These are phyloP conservation scores for Sandelia bainsii DNA, from an alignment of 2,797 vertebrate species.

Conservation along the genomic window DNA sequence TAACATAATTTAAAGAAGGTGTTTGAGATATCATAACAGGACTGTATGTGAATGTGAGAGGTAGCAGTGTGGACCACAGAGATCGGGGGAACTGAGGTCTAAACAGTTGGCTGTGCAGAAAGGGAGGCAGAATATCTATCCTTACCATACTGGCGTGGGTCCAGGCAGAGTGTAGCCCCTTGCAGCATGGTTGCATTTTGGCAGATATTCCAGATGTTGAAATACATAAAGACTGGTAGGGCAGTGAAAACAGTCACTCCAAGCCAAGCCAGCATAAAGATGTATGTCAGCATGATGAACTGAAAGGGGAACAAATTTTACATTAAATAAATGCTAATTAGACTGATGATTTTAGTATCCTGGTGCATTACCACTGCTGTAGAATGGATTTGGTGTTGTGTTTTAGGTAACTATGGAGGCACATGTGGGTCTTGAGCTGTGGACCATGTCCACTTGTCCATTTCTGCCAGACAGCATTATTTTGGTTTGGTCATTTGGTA, in stretches of 20 bases:
- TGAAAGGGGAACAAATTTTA: slow-evolving; percentile 63
- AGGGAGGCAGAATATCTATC: neutral
- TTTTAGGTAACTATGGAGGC: neutral
- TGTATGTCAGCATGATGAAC: slow-evolving; percentile 99
- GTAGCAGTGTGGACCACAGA: neutral
- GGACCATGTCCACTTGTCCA: neutral
- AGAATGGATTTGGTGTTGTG: neutral
- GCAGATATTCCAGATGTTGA: slow-evolving; percentile 99
- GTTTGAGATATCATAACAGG: neutral
- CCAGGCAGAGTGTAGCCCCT: slow-evolving; percentile 92
- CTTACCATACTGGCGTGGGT: slow-evolving; percentile 97
- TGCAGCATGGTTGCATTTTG: slow-evolving; percentile 91
- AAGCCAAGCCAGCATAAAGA: slow-evolving; percentile 99
- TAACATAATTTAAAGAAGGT: neutral
- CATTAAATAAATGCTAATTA: neutral
- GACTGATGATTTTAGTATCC: neutral
- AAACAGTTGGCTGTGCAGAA: neutral
- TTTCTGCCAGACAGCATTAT: slow-evolving; percentile 1
- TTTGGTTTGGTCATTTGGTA: slow-evolving; percentile 16
- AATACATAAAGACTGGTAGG: slow-evolving; percentile 98
- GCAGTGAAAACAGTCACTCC: slow-evolving; percentile 97
- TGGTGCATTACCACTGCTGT: neutral
- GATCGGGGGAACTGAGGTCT: neutral
- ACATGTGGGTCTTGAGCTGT: neutral
- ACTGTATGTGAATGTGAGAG: neutral